Conservation (phyloP, 2,797 vertebrate genomes). For the Sebastes cheni region DNA sequence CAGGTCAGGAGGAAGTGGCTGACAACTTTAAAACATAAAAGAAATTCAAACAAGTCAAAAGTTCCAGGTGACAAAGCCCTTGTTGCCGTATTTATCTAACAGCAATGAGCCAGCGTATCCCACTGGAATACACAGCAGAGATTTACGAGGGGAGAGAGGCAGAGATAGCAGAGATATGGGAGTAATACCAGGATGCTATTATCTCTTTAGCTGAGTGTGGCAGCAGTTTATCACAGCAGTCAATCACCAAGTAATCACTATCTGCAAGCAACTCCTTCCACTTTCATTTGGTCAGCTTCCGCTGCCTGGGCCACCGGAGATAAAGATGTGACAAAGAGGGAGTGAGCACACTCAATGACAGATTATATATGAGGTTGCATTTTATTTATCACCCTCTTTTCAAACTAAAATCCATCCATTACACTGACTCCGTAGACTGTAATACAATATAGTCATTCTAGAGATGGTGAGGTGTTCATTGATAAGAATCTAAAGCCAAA, state of each 20-base stretch:
- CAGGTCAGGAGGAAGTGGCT: not conserved
- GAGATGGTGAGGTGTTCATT: not conserved
- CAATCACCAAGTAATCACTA: constrained; percentile 51
- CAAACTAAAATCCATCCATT: not conserved
- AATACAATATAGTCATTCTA: not conserved
- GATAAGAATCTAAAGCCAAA: not conserved
- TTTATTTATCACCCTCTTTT: not conserved
- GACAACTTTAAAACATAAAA: not conserved
- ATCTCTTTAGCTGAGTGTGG: constrained; percentile 43
- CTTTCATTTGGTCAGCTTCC: constrained; percentile 54
- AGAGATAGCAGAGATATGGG: constrained; percentile 34
- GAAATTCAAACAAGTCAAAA: not conserved
- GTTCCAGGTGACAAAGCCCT: not conserved
- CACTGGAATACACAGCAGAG: constrained; percentile 32
- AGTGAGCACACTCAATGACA: not conserved
- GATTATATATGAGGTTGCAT: not conserved
- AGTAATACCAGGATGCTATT: constrained; percentile 47
- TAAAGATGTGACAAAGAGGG: constrained; percentile 18
- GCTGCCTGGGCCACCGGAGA: constrained; percentile 5
- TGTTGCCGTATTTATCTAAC: not conserved
- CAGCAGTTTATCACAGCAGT: constrained; percentile 60
- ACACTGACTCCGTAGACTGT: not conserved
- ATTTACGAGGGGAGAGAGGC: not conserved
- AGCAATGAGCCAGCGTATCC: not conserved
- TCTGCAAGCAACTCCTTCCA: constrained; percentile 46